These are phyloP conservation scores for Epinotia nisella DNA, from an alignment of 2,888 invertebrate species.

Conservation along the genomic window DNA sequence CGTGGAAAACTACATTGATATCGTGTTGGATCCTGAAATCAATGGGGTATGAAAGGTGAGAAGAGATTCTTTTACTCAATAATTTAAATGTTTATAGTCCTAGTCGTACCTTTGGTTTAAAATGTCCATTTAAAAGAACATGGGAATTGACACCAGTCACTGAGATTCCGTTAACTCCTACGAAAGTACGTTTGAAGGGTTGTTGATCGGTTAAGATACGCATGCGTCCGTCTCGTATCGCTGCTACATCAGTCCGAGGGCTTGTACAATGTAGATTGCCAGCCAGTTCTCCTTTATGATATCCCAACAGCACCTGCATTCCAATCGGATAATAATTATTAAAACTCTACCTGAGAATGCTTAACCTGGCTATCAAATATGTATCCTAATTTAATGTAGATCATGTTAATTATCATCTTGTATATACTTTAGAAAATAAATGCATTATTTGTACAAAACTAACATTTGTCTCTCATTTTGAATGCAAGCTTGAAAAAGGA, in stretches of 20 bases:
- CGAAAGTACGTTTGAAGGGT: constrained; percentile 80
- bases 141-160: constrained; percentile 64
- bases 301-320: constrained; percentile 81
- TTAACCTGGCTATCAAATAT: no score
- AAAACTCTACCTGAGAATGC: neutral
- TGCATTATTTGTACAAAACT: no score
- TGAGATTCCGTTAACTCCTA: constrained; percentile 64
- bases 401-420: no score
- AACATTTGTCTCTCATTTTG: no score
- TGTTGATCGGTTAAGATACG: constrained; percentile 85
- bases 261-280: constrained; percentile 88
- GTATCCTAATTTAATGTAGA: no score
- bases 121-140: constrained; percentile 59
- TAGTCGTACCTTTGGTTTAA: constrained; percentile 60
- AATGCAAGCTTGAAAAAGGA: no score
- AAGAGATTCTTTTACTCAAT: no score
- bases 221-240: constrained; percentile 78
- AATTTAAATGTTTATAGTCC: no score
- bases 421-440: no score
- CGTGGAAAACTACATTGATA: constrained; percentile 57
- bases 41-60: neutral
- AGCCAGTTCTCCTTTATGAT: constrained; percentile 87
- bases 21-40: constrained; percentile 24
- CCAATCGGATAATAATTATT: neutral
- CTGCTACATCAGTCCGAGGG: constrained; percentile 79